Evolutionary conservation across 2,113 vertebrate species (phyloP), one percentile per base, ranked within the genome.

Genomic region (Erpornis zantholeuca): DNA sequence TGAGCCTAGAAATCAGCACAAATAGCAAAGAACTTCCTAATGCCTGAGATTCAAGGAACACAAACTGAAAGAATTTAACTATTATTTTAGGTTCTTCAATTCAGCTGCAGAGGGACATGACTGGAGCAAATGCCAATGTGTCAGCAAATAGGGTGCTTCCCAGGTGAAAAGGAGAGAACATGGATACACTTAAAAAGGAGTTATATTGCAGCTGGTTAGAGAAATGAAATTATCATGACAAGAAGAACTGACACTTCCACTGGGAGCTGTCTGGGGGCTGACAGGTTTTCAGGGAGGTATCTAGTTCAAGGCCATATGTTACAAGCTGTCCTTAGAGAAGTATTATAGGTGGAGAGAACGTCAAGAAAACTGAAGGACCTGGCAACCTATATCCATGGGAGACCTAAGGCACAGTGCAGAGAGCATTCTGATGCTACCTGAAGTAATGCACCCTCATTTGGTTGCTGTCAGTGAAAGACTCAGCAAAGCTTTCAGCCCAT

Each of bases 371-470:
- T n/a, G 47, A 90, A 78, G 38, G 10, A 76, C 49, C 52, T 47
- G 38, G 33, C 35, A 90, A 50, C 15, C 44, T 64, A 3, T 17
- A 59, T 52, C 15, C 24, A 35, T 29, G 28, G 14, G 14, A 82
- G 18, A 44, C 49, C 21, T 79, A 17, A 47, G 29, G 19, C 33
- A 57, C 36, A 49, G 12, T 47, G 12, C 50, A 86, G 77, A 40
- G 20, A 70, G 15, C 24, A 8, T 42, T 53, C n/a, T 33, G 33
- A 36, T 42, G 9, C 18, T n/a, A 7, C 10, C 9, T 87, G 57
- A 47, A 52, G 44, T 35, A 36, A 64, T 4, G 16, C 38, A 52
- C 2, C 0, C 33, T 76, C 33, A 8, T 29, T 50, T 7, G 1
- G 11, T 36, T 52, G 7, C 9, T 68, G 35, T 6, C 33, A 82